Evolutionary conservation across 2,888 invertebrate genomes (phyloP), one percentile per base, ranked within the genome.

Genomic region (Tetragonisca angustula): DNA sequence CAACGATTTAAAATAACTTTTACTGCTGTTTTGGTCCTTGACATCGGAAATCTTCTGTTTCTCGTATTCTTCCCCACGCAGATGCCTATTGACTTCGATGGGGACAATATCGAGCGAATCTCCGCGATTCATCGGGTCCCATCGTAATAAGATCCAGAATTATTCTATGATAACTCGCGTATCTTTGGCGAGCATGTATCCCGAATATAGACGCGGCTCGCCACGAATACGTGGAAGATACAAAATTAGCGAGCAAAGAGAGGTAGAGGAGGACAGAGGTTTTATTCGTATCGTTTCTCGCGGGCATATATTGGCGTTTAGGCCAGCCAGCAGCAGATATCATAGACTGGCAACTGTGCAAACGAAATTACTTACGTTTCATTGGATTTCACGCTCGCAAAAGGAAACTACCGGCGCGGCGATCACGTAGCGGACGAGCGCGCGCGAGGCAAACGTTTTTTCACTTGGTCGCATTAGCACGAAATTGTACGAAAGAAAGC

Each of bases 301-400:
- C 79, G 62, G 36, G 24, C 13, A 21, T 79, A 68, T 79, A 68
- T 79, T 50, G 56, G 64, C 49, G 32, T 56, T 32, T 27, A 21
- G 32, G 69, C 32, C 54, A 69, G 68, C 68, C 68, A 49, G 59
- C 17, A 52, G 50, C 75, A 80, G 72, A 83, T 76, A 76, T 77
- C 68, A 62, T 36, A 76, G 67, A 52, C 73, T 68, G 84, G 75
- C 79, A 84, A 79, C 79, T 72, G 79, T 79, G 75, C 83, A 76
- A 83, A 83, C 75, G 68, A 72, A 84, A 84, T 84, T 84, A 83
- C 72, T 77, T 68, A 73, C 65, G 70, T 81, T 81, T 73, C 76
- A 73, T 74, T 79, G 81, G 62, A 69, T 81, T 64, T 73, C 61
- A 75, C 61, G 71, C 56, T 78, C 64, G 69, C 69, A 54, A 81